Evolutionary conservation across 2,888 invertebrate species (phyloP), one percentile per base, ranked within the genome.

Genomic region (Smittia sp.): DNA sequence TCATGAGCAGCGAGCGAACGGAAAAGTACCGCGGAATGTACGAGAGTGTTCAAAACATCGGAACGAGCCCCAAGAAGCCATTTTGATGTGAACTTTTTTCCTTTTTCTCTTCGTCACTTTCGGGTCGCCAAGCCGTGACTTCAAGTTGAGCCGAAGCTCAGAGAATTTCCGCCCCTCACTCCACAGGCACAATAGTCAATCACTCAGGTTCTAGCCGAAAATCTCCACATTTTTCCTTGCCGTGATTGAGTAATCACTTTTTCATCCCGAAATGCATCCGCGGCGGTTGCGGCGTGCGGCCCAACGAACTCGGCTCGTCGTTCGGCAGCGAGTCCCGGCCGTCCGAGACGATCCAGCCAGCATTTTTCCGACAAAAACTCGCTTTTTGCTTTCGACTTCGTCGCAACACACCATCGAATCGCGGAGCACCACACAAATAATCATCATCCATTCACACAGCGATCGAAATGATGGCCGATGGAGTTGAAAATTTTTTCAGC

Each of bases 391-490:
- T 13, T 63, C 4, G 24, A 4, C 27, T 27, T 25, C 15, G 25
- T 27, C n/a, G 11, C 20, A 27, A 63, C 22, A 27, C 63, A 63
- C 63, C 63, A 63, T 63, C 15, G 63, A 63, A 27, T 27, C 63
- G 63, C 58, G 27, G 63, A 63, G 22, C 58, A 58, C 27, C 63
- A 63, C 13, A 58, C 58, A 58, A 58, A 58, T 58, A 58, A 58
- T 46, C 58, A 58, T 22, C 72, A 72, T 72, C 58, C 68, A 38
- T 27, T 52, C 72, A 62, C 72, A 62, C 72, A 72, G 27, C 63
- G 63, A 63, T 63, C 63, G 63, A 25, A 22, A 63, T 63, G 54
- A 72, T 72, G 72, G 72, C 72, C 72, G 72, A 72, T 62, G 32
- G 62, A 72, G 15, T 24, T 18, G 72, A 72, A 72, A 72, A 62